Evolutionary conservation across 2,113 vertebrate species (phyloP), one percentile per base, ranked within the genome.

Genomic region (Erythrocercus mccallii): DNA sequence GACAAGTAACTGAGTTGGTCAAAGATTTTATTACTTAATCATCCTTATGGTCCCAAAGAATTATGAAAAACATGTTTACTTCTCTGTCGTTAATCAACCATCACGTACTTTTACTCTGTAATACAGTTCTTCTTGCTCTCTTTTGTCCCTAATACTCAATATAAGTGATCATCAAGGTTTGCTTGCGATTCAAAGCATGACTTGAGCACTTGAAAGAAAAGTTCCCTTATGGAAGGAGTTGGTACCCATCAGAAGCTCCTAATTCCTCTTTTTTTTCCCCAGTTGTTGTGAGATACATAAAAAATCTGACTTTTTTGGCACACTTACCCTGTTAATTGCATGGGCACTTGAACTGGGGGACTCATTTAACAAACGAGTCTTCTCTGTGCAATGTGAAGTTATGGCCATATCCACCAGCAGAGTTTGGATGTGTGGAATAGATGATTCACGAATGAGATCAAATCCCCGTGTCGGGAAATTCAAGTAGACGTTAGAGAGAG

Each of bases 361-460:
- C 30, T 81, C 37, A 23, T 64, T 66, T 81, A 65, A 33, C 0
- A 0, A 1, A 33, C 27, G 72, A 88, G 21, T 19, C 25, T 92
- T 81, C 33, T 44, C 31, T 79, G 48, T 47, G 71, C 58, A 15
- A 1, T 42, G 66, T 50, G 87, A 50, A 77, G 33, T 56, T 71
- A 9, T 1, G 15, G 24, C 35, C 33, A 61, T 56, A 28, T 6
- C 57, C 77, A 65, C 27, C 53, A 0, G 31, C 56, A 64, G 61
- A 61, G 53, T 44, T 91, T 13, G 14, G 47, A 5, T 62, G 58
- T 37, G n/a, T 57, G 82, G 44, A 44, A 16, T 50, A 88, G 61
- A 58, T 92, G 86, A 92, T 90, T 90, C 81, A 51, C 23, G 85
- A 92, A 58, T 51, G 64, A 91, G 37, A 84, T 88, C 58, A 90